These are phyloP conservation scores for Elgaria multicarinata DNA, from an alignment of 2,113 vertebrate species.

Conservation along the genomic window DNA sequence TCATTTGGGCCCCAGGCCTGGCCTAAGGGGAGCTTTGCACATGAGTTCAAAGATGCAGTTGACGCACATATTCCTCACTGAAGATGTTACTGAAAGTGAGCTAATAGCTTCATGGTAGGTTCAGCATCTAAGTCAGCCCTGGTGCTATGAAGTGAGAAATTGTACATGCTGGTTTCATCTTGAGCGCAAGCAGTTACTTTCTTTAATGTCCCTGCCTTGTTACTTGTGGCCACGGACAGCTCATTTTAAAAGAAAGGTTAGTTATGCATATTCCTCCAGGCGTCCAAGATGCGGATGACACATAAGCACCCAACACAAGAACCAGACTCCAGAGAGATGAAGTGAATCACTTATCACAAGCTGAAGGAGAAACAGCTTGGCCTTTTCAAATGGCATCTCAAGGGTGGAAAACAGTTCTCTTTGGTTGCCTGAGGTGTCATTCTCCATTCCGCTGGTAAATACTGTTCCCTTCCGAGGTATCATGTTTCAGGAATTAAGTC, in stretches of 20 bases:
- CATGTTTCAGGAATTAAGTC: rapidly evolving
- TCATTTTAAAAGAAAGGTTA: rapidly evolving
- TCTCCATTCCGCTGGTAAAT: not conserved
- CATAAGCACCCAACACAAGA: rapidly evolving
- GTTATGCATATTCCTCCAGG: not conserved
- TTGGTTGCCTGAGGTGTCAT: not conserved
- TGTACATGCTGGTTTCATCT: not conserved
- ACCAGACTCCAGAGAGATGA: not conserved
- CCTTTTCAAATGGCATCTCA: not conserved
- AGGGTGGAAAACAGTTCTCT: not conserved
- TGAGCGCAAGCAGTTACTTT: rapidly evolving
- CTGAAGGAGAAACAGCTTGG: not conserved
- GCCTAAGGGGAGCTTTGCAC: too few relatives aligned
- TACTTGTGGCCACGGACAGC: not conserved
- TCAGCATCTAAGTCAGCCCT: not conserved
- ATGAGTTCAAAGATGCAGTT: too few relatives aligned
- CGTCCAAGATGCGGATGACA: not conserved
- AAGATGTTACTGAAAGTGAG: not conserved
- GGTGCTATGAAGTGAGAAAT: not conserved
- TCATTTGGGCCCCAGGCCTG: too few relatives aligned
- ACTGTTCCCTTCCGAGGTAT: not conserved
- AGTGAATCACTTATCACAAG: rapidly evolving
- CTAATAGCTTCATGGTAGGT: not conserved
- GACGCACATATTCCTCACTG: too few relatives aligned
- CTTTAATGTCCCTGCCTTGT: not conserved